Evolutionary conservation across 1,140 invertebrate genomes (phyloP), one percentile per base, ranked within the genome.

Genomic region (Pseudoatta argentina): DNA sequence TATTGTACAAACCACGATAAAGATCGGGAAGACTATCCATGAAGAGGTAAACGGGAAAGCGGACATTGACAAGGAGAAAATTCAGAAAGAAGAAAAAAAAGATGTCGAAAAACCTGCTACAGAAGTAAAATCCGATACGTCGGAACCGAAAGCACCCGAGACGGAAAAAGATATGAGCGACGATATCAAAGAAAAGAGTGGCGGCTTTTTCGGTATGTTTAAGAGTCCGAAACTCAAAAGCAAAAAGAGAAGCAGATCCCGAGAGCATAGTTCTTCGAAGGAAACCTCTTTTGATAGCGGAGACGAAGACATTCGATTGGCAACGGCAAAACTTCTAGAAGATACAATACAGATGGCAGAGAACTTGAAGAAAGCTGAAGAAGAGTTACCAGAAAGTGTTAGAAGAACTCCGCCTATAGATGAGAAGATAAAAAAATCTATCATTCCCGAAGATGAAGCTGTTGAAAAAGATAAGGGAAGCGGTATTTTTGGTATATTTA

Each of bases 271-370:
- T 34, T 77, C 91, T 10, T 91, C 91, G 0, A 91, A 90, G 10
- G 93, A 94, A 1, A 64, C 89, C 1, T 95, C 94, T 0, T 94
- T 94, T 44, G 94, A 95, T 6, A 95, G 94, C 53, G 92, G 92
- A 0, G 94, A 95, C 61, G 94, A 95, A 64, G 93, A 95, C 71
- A n/a, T 83, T 18, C 90, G 88, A 66, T 87, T 87, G 21, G 48
- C 77, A 7, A 94, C 92, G 8, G 82, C 91, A 0, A 89, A 90
- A 53, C 91, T 94, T 78, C 75, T 93, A 61, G 89, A 93, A 4
- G 93, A 94, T 10, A 91, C 92, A 0, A 93, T 86, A 18, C 86
- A 86, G 8, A 51, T 81, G 0, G 87, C 88, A 0, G 69, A 88
- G 39, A 91, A 63, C 12, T 39, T 73, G 87, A 88, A 67, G 0